Evolutionary conservation across 1,140 invertebrate species (phyloP).

Genomic region (Drosophila azteca): DNA sequence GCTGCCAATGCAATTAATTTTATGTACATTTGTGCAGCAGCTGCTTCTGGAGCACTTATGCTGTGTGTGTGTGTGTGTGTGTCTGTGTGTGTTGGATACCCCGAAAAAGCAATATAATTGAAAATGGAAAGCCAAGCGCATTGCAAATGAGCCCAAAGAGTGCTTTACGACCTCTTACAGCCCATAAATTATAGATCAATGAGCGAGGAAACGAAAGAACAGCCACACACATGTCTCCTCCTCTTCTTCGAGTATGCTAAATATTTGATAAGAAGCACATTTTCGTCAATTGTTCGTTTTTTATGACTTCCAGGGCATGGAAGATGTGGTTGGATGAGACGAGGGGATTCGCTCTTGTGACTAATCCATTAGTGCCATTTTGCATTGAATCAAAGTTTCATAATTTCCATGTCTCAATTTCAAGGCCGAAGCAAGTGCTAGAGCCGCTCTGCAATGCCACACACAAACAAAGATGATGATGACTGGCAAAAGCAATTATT

Average conservation of each 20-base stretch:
- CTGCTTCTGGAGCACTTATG: conserved; percentile 4
- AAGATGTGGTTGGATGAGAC: background rate
- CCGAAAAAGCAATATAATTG: conserved; percentile 29
- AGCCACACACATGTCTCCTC: conserved; percentile 13
- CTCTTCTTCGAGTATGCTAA: conserved; percentile 1
- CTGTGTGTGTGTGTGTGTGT: too few relatives aligned
- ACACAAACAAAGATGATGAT: too few relatives aligned
- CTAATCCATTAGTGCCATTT: conserved; percentile 25
- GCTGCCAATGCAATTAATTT: conserved; percentile 52
- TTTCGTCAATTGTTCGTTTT: conserved; percentile 36
- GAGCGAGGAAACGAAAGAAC: background rate
- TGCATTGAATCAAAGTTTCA: background rate
- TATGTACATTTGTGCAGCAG: background rate
- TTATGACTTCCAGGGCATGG: conserved; percentile 12
- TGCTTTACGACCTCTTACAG: conserved; percentile 39
- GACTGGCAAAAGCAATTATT: too few relatives aligned
- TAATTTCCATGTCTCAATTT: too few relatives aligned
- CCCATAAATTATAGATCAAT: conserved; percentile 69
- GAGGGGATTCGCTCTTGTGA: conserved; percentile 6
- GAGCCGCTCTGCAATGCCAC: too few relatives aligned
- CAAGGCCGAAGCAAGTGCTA: too few relatives aligned
- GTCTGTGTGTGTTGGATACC: background rate
- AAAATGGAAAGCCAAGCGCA: conserved; percentile 16
- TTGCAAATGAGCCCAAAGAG: conserved; percentile 7
- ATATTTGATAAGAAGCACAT: conserved; percentile 34